These are phyloP conservation scores for Rotaria sp. DNA, from an alignment of 2,888 invertebrate species.

Conservation along the genomic window DNA sequence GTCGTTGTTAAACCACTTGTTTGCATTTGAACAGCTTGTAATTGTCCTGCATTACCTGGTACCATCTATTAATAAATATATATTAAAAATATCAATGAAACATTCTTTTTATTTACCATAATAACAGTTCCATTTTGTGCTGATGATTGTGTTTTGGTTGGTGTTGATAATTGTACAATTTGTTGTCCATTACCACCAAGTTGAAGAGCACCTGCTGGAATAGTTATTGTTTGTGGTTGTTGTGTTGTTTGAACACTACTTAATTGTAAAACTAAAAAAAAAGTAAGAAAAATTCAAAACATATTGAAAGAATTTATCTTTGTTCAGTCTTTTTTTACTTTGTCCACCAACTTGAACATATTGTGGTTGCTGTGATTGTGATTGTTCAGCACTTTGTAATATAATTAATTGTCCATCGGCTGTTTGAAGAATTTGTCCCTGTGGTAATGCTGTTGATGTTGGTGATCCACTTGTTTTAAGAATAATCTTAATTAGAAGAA, in stretches of 20 bases:
- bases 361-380: slow-evolving; percentile 20
- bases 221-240: slow-evolving; percentile 25
- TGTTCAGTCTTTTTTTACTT: not conserved
- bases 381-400: slow-evolving; percentile 38
- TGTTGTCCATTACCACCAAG: not conserved
- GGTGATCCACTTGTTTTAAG: slow-evolving; percentile 10
- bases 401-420: slow-evolving; percentile 39
- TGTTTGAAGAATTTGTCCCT: slow-evolving; percentile 37
- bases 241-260: not conserved
- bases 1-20: not conserved
- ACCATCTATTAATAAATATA: not conserved
- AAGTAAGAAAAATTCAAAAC: not conserved
- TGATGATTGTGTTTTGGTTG: not conserved
- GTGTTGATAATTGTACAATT: not conserved
- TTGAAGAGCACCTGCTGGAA: slow-evolving; percentile 11
- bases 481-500: not conserved
- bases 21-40: slow-evolving; percentile 25
- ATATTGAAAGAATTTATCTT: not conserved
- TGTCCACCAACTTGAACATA: slow-evolving; percentile 27
- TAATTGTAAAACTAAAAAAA: not conserved
- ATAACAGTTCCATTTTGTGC: not conserved
- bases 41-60: slow-evolving; percentile 18
- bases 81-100: too few relatives aligned
- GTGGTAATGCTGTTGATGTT: slow-evolving; percentile 6
- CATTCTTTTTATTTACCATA: not conserved